Evolutionary conservation across 1,140 invertebrate species (phyloP).

Genomic region (Euborellia annulipes): DNA sequence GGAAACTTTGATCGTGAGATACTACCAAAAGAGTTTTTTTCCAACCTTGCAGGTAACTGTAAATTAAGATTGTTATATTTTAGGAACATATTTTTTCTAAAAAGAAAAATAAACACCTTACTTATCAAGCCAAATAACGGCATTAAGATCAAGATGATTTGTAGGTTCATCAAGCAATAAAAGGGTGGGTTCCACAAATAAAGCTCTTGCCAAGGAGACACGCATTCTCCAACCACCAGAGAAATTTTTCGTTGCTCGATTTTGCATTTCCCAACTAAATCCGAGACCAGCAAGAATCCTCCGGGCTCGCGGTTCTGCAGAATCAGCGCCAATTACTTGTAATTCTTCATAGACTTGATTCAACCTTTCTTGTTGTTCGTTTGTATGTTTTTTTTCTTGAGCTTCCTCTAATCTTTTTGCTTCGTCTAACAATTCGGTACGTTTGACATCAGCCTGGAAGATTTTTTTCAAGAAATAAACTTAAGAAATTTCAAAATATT

Average conservation of each 20-base stretch:
- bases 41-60: slow-evolving; percentile 86
- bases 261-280: slow-evolving; percentile 87
- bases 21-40: slow-evolving; percentile 95
- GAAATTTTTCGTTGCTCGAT: slow-evolving; percentile 85
- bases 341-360: slow-evolving; percentile 81
- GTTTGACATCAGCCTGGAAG: slow-evolving; percentile 61
- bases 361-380: background rate
- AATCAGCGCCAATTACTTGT: slow-evolving; percentile 90
- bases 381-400: slow-evolving; percentile 31
- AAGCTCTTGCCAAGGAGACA: slow-evolving; percentile 80
- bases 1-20: slow-evolving; percentile 97
- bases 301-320: slow-evolving; percentile 85
- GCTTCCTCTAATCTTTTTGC: slow-evolving; percentile 62
- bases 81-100: background rate
- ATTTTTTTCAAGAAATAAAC: slow-evolving; percentile 18
- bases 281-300: slow-evolving; percentile 94
- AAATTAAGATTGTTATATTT: slow-evolving; percentile 14
- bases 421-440: slow-evolving; percentile 66
- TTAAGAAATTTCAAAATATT: no score
- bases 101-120: slow-evolving; percentile 28
- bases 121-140: slow-evolving; percentile 99
- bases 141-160: slow-evolving; percentile 89
- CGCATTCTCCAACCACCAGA: slow-evolving; percentile 99
- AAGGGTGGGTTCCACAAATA: slow-evolving; percentile 86
- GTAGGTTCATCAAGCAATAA: slow-evolving; percentile 94